Base-by-base conservation (phyloP, 2,113 vertebrate species). In the Procavia capensis region DNA sequence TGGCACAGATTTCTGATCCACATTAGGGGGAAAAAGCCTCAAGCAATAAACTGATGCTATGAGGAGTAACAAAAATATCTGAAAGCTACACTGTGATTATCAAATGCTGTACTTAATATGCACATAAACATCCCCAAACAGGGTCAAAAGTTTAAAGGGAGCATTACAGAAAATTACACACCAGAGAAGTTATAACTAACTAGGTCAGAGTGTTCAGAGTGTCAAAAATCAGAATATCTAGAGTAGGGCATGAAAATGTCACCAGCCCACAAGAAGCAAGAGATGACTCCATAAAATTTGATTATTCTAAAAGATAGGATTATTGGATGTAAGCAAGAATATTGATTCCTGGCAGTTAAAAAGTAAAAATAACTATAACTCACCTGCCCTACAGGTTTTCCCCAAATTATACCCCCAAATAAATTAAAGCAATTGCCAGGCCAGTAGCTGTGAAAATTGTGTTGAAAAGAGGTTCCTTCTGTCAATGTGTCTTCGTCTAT, bases 151-250 rank as follows among this genome's bases (percentile, higher is more conserved):
- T 94, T 97, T 96, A 94, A 96, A 96, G n/a, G 36, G 19, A 96
- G 63, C 80, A 96, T 96, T 96, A 93, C 5, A 96, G 92, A 93
- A 96, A 97, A 92, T 94, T 93, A 97, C 75, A 90, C 29, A 93
- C 19, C 39, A 94, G 41, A 94, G 72, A 92, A 94, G 59, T 87
- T 94, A 86, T 41, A 87, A 89, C n/a, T 95, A 95, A 89, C 68
- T 84, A 88, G 70, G 59, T 86, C 39, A 89, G 45, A 94, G 27
- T 72, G 11, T 85, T 93, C 61, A 92, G 36, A 86, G 2, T 96
- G 47, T 94, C 83, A 90, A 94, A 96, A 87, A 78, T 74, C 13
- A 66, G 45, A 84, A 72, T 91, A 3, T 80, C 63, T 91, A 74
- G 41, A 84, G 27, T 89, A 94, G 31, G n/a, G 31, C 36, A 81